These are phyloP conservation scores for Nothoprocta perdicaria DNA, from an alignment of 2,113 vertebrate genomes.

Conservation along the genomic window DNA sequence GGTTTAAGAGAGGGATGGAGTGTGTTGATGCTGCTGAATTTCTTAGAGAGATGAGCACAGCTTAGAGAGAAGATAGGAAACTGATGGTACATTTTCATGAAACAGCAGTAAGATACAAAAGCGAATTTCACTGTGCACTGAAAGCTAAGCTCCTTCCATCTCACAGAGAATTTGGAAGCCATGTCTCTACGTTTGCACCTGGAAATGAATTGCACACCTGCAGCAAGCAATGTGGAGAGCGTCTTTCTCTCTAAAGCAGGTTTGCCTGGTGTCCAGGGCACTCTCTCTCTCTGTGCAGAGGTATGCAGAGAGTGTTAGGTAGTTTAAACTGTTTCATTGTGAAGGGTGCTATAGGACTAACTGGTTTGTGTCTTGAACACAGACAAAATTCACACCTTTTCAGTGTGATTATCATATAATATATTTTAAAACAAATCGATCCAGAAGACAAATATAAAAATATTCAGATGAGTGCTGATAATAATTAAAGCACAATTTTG, in stretches of 20 bases:
- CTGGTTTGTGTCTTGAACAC: neutral
- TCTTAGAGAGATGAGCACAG: neutral
- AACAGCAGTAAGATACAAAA: neutral
- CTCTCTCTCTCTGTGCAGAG: neutral
- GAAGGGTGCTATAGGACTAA: neutral
- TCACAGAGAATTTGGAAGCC: neutral
- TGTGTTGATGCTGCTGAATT: accelerated
- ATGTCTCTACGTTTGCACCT: neutral
- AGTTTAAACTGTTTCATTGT: neutral
- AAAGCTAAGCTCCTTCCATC: neutral
- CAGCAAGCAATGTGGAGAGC: neutral
- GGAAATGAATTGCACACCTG: neutral
- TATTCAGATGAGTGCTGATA: neutral
- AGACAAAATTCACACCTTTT: neutral
- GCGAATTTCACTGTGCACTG: neutral
- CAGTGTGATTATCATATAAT: neutral
- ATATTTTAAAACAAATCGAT: neutral
- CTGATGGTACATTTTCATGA: neutral
- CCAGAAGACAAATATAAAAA: neutral
- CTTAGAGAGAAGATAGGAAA: neutral
- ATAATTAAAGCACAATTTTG: neutral
- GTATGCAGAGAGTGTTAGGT: accelerated
- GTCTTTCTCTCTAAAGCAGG: neutral
- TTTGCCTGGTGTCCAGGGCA: neutral
- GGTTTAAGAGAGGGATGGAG: neutral